Evolutionary conservation across 2,113 vertebrate species (phyloP), one percentile per base, ranked within the genome.

Genomic region (Aphyosemion australe): DNA sequence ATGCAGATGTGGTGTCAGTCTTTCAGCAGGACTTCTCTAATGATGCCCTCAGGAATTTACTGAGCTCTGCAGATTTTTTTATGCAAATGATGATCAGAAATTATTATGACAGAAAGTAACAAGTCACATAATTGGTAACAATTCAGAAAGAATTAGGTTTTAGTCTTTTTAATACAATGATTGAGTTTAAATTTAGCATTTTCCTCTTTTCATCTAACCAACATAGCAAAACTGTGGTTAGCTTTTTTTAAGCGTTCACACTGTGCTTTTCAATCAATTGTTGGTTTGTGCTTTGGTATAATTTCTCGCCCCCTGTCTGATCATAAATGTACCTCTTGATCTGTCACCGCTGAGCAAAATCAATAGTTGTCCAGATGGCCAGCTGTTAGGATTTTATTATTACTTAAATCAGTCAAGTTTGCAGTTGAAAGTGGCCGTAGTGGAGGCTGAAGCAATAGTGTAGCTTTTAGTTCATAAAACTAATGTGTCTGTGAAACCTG

Each of bases 351-450:
- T 64, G 83, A 70, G 78, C 62, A 53, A 67, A 87, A 89, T 91
- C 88, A 63, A 91, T 91, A 81, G 63, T 50, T 9, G 31, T 80
- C 74, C 80, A 55, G 83, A 65, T 62, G 83, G 68, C 78, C 89
- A 89, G 84, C 84, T 87, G 84, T 86, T 87, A 61, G 74, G 67
- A 72, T 86, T 90, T 87, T 89, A 89, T 89, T 87, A 88, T 86
- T 80, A 82, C 84, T 87, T 82, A 84, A 87, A 91, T 89, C 87
- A 85, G 75, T 79, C 77, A 61, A 57, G 74, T 77, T 76, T 78
- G 59, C 65, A 65, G 80, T 59, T 61, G 65, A 76, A 73, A 80
- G 72, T 82, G 80, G 58, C 45, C 55, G 5, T 43, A 61, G 76
- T 58, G 52, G 72, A 78, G 66, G 80, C 61, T 63, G 67, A 67